These are phyloP conservation scores for Chironomus riparius DNA, from an alignment of 2,888 invertebrate species.

Conservation along the genomic window DNA sequence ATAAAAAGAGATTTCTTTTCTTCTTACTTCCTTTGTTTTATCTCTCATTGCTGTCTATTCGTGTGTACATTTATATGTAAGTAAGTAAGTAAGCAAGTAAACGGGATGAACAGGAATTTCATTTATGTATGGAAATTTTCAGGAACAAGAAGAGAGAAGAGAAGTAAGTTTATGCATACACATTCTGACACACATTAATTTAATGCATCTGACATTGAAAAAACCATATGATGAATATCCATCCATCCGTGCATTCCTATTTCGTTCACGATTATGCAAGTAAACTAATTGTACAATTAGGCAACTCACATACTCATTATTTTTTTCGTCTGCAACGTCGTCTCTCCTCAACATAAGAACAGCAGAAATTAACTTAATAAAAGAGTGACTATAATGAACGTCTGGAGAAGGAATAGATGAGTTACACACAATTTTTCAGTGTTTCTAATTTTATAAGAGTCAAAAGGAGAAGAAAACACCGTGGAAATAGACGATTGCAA, in stretches of 20 bases:
- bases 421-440: not conserved
- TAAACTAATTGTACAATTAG: not conserved
- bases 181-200: constrained; percentile 2
- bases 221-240: not conserved
- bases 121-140: not conserved
- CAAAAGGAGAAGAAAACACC: not conserved
- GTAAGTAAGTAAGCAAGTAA: too few relatives aligned
- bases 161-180: not conserved
- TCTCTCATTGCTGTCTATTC: not conserved
- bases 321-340: not conserved
- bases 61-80: not conserved
- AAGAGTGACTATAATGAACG: not conserved
- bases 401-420: not conserved
- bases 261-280: not conserved
- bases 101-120: too few relatives aligned
- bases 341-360: not conserved
- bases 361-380: too few relatives aligned
- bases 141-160: not conserved
- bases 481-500: not conserved
- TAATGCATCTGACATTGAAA: not conserved
- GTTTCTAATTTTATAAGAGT: not conserved
- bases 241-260: not conserved
- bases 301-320: not conserved
- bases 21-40: too few relatives aligned
- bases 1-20: not conserved